Conservation (phyloP, 2,888 invertebrate species). For the Criorhina ranunculi region DNA sequence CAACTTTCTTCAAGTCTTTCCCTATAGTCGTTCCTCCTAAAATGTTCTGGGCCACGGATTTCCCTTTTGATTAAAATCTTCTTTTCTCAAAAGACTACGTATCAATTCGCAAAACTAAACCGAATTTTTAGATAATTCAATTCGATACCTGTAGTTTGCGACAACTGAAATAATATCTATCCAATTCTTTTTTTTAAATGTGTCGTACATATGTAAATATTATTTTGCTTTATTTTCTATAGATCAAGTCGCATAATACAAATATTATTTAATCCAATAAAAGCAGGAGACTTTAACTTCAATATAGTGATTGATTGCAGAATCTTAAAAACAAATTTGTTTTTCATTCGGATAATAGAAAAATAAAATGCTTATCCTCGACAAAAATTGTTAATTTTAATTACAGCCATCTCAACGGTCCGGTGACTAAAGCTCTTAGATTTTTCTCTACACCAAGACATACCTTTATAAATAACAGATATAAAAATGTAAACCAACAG, state of each 20-base stretch:
- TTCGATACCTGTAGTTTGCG: too few relatives aligned
- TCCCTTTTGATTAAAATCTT: too few relatives aligned
- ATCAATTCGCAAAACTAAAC: too few relatives aligned
- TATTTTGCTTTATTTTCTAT: background rate
- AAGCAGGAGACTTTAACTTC: background rate
- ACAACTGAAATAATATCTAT: too few relatives aligned
- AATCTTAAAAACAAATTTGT: slow-evolving; percentile 39
- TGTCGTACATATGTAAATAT: background rate
- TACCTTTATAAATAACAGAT: slow-evolving; percentile 56
- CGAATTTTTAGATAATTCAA: too few relatives aligned
- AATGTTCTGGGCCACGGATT: too few relatives aligned
- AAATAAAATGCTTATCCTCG: slow-evolving; percentile 42
- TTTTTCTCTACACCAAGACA: slow-evolving; percentile 65
- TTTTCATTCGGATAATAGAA: slow-evolving; percentile 4
- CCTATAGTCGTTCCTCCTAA: too few relatives aligned
- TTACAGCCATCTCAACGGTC: slow-evolving; percentile 85
- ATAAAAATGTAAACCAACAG: slow-evolving; percentile 66
- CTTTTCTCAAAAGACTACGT: too few relatives aligned
- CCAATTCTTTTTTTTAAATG: too few relatives aligned
- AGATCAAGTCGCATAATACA: slow-evolving; percentile 38
- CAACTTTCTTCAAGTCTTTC: too few relatives aligned
- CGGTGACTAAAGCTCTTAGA: slow-evolving; percentile 83
- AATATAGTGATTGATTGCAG: slow-evolving; percentile 65
- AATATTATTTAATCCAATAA: background rate
- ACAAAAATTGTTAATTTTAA: slow-evolving; percentile 74